Evolutionary conservation across 2,888 invertebrate genomes (phyloP), one percentile per base, ranked within the genome.

Genomic region (Arenicola marina): DNA sequence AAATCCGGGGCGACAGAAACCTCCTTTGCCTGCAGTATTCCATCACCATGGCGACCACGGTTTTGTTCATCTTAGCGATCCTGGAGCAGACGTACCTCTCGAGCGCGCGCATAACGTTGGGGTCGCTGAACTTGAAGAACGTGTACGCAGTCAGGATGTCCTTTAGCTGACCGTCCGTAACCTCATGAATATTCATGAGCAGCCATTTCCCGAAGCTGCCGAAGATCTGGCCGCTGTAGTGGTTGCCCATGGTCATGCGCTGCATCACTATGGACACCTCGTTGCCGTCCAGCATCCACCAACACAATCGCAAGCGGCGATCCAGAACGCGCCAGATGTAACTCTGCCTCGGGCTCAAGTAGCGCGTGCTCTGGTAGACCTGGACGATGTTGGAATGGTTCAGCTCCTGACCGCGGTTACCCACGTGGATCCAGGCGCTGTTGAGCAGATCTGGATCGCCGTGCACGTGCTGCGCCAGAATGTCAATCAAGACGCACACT

Each of bases 371-470:
- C 71, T 83, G 83, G 75, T 88, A 89, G 18, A 90, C 81, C 32
- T 85, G 76, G 1, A 86, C 83, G 62, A 90, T 85, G 76, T 89
- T 88, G 11, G 80, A 80, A 62, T 86, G 86, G 78, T 86, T 82
- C 45, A 90, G 88, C 32, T 88, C 86, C 38, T 84, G 76, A 70
- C 88, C 87, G 60, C 85, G 86, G 64, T 86, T 87, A 26, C 87
- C 81, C 71, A 90, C 86, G 11, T 89, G 89, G 62, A 87, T 84
- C 90, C 90, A 90, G 44, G 90, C 79, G 75, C 88, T 87, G 71
- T 90, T 89, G 62, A 88, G 85, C 7, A 76, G 70, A 18, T 85
- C 85, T 29, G 86, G 85, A 31, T 84, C 81, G 77, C 87, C 85
- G 51, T 70, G 67, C 34, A 79, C 86, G 73, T 87, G 86, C 56